A percentile compares a stretch with the other conserved stretches of the same genome.
Conservation (phyloP, 2,113 vertebrate species). For the Electrona antarctica region DNA sequence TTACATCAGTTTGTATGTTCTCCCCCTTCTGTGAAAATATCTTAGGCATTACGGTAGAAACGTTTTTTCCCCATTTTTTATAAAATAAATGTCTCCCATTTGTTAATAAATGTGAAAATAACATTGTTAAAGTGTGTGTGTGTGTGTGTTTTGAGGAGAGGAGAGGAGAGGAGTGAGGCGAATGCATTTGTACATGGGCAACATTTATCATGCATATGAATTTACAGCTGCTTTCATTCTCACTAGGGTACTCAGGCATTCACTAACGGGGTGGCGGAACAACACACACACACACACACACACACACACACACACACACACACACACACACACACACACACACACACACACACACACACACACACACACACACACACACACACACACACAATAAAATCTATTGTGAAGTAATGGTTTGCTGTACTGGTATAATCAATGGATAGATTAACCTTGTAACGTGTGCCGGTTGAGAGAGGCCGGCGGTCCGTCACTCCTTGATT, state of each 20-base stretch:
- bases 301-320: constrained; percentile 14
- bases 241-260: not conserved
- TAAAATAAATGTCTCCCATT: constrained; percentile 31
- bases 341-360: not conserved
- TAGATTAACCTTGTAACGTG: constrained; percentile 66
- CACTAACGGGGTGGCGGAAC: constrained; percentile 1
- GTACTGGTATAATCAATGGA: constrained; percentile 64
- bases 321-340: constrained; percentile 17
- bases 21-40: constrained; percentile 47
- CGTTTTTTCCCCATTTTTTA: constrained; percentile 22
- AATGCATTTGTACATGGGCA: constrained; percentile 43
- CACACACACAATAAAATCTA: constrained; percentile 31
- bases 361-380: constrained; percentile 6
- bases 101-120: constrained; percentile 71
- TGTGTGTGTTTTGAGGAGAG: constrained; percentile 36
- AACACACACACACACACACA: not conserved
- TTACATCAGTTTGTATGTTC: constrained; percentile 55
- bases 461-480: constrained; percentile 46
- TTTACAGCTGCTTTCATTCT: constrained; percentile 1
- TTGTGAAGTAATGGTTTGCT: constrained; percentile 50
- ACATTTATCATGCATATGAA: constrained; percentile 51
- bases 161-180: constrained; percentile 14
- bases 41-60: constrained; percentile 41
- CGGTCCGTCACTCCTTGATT: constrained; percentile 58
- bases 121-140: constrained; percentile 10